A percentile compares a stretch with the other conserved stretches of the same genome.
Conservation (phyloP, 2,797 vertebrate genomes). For the Parauchenoglanis ngamensis region DNA sequence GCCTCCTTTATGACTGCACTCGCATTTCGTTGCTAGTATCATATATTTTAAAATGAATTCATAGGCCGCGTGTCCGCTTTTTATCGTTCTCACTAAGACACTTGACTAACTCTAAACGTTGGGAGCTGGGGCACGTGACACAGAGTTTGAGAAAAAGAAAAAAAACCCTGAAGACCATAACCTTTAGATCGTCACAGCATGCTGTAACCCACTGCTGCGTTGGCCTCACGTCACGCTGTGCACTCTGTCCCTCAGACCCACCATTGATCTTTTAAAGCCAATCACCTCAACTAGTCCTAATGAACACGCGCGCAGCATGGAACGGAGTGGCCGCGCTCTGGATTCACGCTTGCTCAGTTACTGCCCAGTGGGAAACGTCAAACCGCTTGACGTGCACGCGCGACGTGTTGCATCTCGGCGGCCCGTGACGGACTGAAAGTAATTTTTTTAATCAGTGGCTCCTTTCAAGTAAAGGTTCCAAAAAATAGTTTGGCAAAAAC, state of each 20-base stretch:
- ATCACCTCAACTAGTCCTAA: conserved; percentile 25
- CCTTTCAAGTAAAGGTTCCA: background rate
- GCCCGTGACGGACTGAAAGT: background rate
- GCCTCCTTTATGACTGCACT: background rate
- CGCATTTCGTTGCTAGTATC: background rate
- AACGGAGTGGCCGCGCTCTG: background rate
- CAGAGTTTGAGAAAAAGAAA: background rate
- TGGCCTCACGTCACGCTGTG: conserved; percentile 9
- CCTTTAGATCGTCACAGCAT: conserved; percentile 15
- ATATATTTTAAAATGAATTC: background rate
- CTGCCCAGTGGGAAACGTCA: conserved; percentile 3
- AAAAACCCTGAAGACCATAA: background rate
- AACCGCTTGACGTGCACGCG: background rate
- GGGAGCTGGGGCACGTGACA: background rate
- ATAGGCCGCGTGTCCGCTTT: background rate
- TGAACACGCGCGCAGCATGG: conserved; percentile 20
- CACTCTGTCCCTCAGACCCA: background rate
- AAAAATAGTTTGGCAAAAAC: background rate
- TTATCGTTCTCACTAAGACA: background rate
- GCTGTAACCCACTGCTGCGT: background rate
- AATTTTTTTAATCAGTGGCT: background rate
- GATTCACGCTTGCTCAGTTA: conserved; percentile 1
- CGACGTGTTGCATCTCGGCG: background rate
- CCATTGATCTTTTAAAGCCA: conserved; percentile 18
- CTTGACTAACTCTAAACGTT: background rate